A percentile compares a stretch with the other conserved stretches of the same genome.
These are phyloP conservation scores for Nerophis lumbriciformis DNA, from an alignment of 2,113 vertebrate species.

Conservation along the genomic window DNA sequence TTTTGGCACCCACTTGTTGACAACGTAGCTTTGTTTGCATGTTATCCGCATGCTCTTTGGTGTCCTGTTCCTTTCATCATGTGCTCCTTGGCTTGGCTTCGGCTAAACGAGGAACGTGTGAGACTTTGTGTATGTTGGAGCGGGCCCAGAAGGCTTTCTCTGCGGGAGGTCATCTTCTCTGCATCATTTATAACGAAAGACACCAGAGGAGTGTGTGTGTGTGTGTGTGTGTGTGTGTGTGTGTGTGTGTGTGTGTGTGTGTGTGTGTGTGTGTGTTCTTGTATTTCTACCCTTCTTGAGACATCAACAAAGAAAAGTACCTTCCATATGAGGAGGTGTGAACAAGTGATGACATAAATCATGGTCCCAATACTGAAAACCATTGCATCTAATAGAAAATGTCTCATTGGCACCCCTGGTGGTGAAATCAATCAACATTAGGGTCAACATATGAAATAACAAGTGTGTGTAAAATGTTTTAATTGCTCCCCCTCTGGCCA, in stretches of 20 bases:
- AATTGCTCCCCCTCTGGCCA: too few relatives aligned
- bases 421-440: too few relatives aligned
- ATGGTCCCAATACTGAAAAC: too few relatives aligned
- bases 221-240: neutral
- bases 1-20: too few relatives aligned
- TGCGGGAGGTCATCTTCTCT: constrained; percentile 38
- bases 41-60: constrained; percentile 10
- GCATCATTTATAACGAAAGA: constrained; percentile 42
- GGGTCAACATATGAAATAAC: too few relatives aligned
- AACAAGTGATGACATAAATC: too few relatives aligned
- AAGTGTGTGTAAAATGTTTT: too few relatives aligned
- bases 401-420: too few relatives aligned
- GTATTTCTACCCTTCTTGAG: neutral
- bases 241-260: neutral
- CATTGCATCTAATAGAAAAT: too few relatives aligned
- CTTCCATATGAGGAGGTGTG: too few relatives aligned
- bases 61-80: constrained; percentile 26
- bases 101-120: constrained; percentile 31
- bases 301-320: too few relatives aligned
- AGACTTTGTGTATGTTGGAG: constrained; percentile 38
- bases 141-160: constrained; percentile 27
- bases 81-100: constrained; percentile 21
- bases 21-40: too few relatives aligned
- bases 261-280: neutral
- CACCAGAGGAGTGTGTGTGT: neutral